phyloP scores from a whole-genome alignment of 2,797 vertebrate species.

The Pseudochromis fuscus region DNA sequence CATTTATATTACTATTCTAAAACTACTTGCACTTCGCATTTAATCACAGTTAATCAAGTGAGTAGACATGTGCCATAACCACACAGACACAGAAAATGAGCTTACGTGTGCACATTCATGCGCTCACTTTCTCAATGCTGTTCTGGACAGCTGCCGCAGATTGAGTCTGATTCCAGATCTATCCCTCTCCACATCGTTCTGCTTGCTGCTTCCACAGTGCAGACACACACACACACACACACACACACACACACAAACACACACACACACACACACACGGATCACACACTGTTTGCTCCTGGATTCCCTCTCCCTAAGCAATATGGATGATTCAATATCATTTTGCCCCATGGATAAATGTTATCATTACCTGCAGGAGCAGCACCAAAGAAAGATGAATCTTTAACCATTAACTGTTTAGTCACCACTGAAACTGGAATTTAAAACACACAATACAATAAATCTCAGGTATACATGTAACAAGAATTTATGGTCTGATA shows the following conservation, averaged over 20 bases:
- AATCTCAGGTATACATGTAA: slow-evolving; percentile 1
- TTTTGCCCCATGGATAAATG: slow-evolving; percentile 34
- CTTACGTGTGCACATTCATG: slow-evolving; percentile 38
- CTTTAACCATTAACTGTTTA: not conserved
- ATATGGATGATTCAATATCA: slow-evolving; percentile 36
- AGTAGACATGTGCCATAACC: no score
- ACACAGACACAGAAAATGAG: slow-evolving; percentile 26
- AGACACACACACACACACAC: slow-evolving; percentile 1
- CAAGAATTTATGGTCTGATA: not conserved
- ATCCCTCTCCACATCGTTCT: slow-evolving; percentile 17
- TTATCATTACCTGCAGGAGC: slow-evolving; percentile 35
- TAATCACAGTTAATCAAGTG: no score
- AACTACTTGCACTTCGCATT: no score
- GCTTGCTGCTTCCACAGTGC: not conserved
- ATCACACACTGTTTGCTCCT: slow-evolving; percentile 8
- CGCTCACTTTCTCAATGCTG: slow-evolving; percentile 48
- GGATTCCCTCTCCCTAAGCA: slow-evolving; percentile 7
- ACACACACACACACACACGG: slow-evolving; percentile 15
- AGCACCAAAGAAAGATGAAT: slow-evolving; percentile 11
- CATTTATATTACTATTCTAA: no score
- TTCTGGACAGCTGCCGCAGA: slow-evolving; percentile 56
- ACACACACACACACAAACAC: slow-evolving; percentile 10
- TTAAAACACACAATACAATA: not conserved
- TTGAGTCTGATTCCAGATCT: slow-evolving; percentile 27
- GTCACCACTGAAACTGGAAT: not conserved